Conservation (phyloP, 2,797 vertebrate genomes). For the Paguma larvata region DNA sequence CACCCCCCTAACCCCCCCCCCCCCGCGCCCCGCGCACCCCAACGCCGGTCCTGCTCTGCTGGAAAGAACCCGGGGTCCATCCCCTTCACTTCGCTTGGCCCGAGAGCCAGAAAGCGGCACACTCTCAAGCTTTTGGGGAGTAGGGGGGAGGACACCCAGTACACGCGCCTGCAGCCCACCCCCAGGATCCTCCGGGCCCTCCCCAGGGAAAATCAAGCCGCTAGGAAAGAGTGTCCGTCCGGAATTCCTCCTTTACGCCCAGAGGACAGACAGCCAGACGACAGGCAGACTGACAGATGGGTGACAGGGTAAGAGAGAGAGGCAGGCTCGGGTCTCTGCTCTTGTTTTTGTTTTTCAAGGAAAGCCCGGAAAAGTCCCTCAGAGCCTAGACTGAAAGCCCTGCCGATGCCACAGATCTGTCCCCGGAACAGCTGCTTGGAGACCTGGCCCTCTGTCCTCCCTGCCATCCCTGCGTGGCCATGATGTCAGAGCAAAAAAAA, state of each 20-base stretch:
- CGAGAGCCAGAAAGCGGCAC: constrained; percentile 72
- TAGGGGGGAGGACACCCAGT: constrained; percentile 63
- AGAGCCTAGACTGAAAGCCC: background rate
- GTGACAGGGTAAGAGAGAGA: background rate
- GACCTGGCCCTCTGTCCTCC: background rate
- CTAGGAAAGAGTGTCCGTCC: constrained; percentile 69
- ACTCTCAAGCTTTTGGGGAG: constrained; percentile 80
- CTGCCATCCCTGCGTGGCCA: background rate
- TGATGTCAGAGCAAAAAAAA: background rate
- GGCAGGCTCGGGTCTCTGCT: background rate
- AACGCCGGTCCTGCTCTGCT: background rate
- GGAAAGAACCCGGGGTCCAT: background rate
- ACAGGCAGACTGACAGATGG: constrained; percentile 66
- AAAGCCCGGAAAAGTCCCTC: background rate
- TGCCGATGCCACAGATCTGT: background rate
- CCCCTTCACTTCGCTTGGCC: background rate
- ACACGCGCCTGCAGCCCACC: constrained; percentile 47
- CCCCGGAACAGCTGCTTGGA: background rate
- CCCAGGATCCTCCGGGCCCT: constrained; percentile 73
- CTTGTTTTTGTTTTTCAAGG: constrained; percentile 54
- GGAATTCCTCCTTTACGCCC: background rate
- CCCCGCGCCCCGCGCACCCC: background rate
- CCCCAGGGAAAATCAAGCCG: constrained; percentile 84
- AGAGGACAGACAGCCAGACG: constrained; percentile 2
- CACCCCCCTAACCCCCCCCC: background rate